Evolutionary conservation across 2,113 vertebrate species (phyloP).

Genomic region (Epinephelus cyanopodus): DNA sequence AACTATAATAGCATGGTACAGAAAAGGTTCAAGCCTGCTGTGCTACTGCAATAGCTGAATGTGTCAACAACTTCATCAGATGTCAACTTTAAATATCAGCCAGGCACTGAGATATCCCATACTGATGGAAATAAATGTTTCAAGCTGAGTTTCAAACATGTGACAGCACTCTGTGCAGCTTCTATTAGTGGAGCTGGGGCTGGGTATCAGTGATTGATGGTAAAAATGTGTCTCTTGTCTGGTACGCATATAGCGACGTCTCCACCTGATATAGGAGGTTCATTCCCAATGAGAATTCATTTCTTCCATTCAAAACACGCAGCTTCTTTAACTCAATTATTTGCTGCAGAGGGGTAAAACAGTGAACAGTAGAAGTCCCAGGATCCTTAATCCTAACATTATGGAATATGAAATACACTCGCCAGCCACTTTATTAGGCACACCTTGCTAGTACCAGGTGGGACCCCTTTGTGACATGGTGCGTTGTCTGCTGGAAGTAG

Average conservation of each 20-base stretch:
- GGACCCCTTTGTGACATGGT: too few species aligned
- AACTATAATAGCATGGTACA: background rate
- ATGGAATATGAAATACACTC: background rate
- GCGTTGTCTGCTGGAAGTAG: too few species aligned
- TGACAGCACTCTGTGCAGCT: constrained; percentile 20
- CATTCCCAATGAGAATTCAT: background rate
- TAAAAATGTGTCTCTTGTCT: constrained; percentile 20
- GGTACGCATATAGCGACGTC: background rate
- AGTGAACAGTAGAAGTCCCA: background rate
- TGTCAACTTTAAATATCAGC: constrained; percentile 55
- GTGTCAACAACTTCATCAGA: constrained; percentile 48
- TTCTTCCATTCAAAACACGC: background rate
- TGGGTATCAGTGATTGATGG: constrained; percentile 6
- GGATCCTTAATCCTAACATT: background rate
- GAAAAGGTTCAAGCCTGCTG: background rate
- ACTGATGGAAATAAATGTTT: constrained; percentile 51
- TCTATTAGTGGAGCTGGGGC: constrained; percentile 50
- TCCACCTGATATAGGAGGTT: constrained; percentile 1
- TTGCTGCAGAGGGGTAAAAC: background rate
- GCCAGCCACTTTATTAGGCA: too few species aligned
- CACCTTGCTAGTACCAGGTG: too few species aligned
- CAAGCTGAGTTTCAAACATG: constrained; percentile 46
- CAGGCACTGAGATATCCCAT: constrained; percentile 23
- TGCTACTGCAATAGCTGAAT: constrained; percentile 16
- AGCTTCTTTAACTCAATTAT: background rate